These are phyloP conservation scores for Diabrotica virgifera DNA, from an alignment of 1,140 invertebrate species.

Conservation along the genomic window DNA sequence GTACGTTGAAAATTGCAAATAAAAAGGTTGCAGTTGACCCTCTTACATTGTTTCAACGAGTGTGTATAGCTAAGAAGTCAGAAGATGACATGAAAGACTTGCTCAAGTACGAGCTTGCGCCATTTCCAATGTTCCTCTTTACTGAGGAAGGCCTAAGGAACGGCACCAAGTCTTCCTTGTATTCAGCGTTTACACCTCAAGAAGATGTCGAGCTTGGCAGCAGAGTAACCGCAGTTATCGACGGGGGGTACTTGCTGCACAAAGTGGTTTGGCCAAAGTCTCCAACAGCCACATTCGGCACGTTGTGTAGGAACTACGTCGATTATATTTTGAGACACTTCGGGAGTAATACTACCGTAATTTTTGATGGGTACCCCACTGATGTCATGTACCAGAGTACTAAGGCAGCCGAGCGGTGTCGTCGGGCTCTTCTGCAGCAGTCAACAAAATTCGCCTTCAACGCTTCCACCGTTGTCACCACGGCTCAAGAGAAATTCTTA, in stretches of 20 bases:
- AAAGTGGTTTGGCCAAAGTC: conserved; percentile 36
- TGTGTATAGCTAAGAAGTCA: conserved; percentile 30
- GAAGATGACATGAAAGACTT: conserved; percentile 37
- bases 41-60: conserved; percentile 46
- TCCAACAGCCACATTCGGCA: conserved; percentile 37
- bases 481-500: too few relatives aligned
- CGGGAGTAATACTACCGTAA: conserved; percentile 27
- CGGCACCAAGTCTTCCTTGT: conserved; percentile 45
- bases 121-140: conserved; percentile 42
- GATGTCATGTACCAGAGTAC: too few relatives aligned
- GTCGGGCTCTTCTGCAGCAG: too few relatives aligned
- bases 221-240: conserved; percentile 29
- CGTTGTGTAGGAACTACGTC: conserved; percentile 35
- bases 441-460: too few relatives aligned
- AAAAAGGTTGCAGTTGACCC: conserved; percentile 38
- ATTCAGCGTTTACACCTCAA: conserved; percentile 27
- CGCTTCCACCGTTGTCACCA: too few relatives aligned
- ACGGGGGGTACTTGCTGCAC: conserved; percentile 43
- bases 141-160: conserved; percentile 45
- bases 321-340: conserved; percentile 32
- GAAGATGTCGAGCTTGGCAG: background rate
- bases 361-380: conserved; percentile 40
- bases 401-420: too few relatives aligned
- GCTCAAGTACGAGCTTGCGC: conserved; percentile 42
- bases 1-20: conserved; percentile 39